Evolutionary conservation across 2,113 vertebrate species (phyloP).

Genomic region (Myrmecobius fasciatus): DNA sequence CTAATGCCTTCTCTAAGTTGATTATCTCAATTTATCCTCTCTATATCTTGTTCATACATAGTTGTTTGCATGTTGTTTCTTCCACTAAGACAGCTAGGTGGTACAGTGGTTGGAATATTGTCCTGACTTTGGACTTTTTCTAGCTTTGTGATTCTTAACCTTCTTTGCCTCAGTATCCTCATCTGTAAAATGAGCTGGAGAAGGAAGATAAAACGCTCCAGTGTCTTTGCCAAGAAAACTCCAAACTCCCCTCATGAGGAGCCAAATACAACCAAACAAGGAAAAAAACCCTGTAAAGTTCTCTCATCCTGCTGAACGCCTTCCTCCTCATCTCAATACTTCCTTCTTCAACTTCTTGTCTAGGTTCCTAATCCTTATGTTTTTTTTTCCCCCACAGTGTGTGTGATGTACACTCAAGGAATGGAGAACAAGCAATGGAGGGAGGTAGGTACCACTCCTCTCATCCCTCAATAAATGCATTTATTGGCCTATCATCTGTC

Average conservation of each 20-base stretch:
- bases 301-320: not conserved
- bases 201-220: not conserved
- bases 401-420: conserved; percentile 94
- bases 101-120: no score
- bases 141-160: not conserved
- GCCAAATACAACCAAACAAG: not conserved
- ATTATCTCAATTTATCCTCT: not conserved
- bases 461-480: not conserved
- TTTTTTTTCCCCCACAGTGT: conserved; percentile 85
- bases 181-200: not conserved
- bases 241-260: not conserved
- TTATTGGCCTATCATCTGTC: not conserved
- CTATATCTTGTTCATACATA: not conserved
- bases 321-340: not conserved
- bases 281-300: not conserved
- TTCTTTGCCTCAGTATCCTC: not conserved
- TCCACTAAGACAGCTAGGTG: not conserved
- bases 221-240: not conserved
- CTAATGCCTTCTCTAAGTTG: not conserved
- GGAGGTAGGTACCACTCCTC: conserved; percentile 86
- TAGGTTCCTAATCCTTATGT: not conserved
- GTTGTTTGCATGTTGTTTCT: not conserved
- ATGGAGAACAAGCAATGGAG: conserved; percentile 95
- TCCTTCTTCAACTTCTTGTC: no score
- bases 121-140: not conserved